Evolutionary conservation across 2,113 vertebrate species (phyloP), one percentile per base, ranked within the genome.

Genomic region (Leucoraja erinaceus): DNA sequence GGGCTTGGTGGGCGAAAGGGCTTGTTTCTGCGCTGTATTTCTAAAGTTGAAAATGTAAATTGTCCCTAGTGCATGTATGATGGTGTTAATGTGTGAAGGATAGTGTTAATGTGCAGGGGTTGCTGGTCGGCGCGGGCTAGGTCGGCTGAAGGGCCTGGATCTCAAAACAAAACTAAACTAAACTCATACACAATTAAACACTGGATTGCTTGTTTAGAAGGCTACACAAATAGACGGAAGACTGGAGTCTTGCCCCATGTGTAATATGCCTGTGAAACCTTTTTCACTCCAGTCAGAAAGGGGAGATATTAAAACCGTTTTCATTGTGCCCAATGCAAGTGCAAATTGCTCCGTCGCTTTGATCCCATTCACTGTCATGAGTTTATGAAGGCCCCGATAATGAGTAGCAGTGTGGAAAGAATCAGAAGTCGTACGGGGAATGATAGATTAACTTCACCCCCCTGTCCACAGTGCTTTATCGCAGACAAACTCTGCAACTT

Each of bases 401-500:
- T 76, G 28, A 76, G 12, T 31, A 12, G 28, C 75, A 61, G 11
- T 84, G 56, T 61, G n/a, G 81, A 14, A 84, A 83, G 2, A 25
- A 3, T 47, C 38, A 56, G 47, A 56, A 22, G 47, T 84, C 7
- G 25, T 59, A 61, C 25, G 31, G 56, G 22, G 56, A 86, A 86
- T 86, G 56, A 63, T 86, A 61, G 59, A 88, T 88, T 88, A 88
- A 88, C 59, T 86, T 59, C 31, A 14, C 70, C 22, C 25, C 81
- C 31, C 61, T 75, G 56, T 66, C 59, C 83, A 66, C 22, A 31
- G n/a, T 31, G 28, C 59, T 88, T 88, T 88, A 31, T 88, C 59
- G 16, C 28, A 63, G 28, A 66, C 20, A 88, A 88, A 63, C 83
- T 61, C 25, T n/a, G 11, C n/a, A 63, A 88, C 83, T 88, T 88